phyloP scores from a whole-genome alignment of 2,113 vertebrate genomes.

The Microcebus lehilahytsara region DNA sequence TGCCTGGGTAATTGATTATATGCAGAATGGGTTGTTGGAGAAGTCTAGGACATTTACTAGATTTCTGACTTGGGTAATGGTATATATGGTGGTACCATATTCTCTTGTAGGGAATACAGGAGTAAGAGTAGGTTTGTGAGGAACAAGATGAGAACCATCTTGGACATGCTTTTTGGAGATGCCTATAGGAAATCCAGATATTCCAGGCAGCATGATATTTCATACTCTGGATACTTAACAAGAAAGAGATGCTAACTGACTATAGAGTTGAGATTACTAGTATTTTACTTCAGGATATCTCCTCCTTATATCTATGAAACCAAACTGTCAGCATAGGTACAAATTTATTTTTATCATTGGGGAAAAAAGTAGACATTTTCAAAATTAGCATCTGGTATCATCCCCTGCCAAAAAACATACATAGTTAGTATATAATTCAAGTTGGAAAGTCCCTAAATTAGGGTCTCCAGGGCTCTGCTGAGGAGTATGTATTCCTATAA shows the following conservation, averaged over 20 bases:
- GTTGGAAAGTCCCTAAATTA: not conserved
- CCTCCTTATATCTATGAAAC: not conserved
- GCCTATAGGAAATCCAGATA: not conserved
- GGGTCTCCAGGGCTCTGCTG: not conserved
- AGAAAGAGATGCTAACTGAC: constrained; percentile 1
- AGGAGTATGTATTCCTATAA: not conserved
- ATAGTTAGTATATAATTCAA: too few species aligned
- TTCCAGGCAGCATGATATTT: not conserved
- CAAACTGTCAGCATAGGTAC: not conserved
- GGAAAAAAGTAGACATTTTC: not conserved
- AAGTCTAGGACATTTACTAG: not conserved
- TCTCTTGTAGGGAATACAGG: not conserved
- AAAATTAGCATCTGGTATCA: not conserved
- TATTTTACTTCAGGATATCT: not conserved
- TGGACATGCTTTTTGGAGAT: not conserved
- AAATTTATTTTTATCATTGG: not conserved
- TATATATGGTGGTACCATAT: not conserved
- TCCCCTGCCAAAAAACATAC: not conserved
- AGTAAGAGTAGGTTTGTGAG: not conserved
- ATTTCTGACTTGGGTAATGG: not conserved
- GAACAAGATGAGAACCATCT: not conserved
- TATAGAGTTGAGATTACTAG: not conserved
- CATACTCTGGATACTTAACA: not conserved
- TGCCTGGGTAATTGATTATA: not conserved
- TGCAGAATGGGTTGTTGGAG: not conserved